These are phyloP conservation scores for Sycobia sp. DNA, from an alignment of 1,140 invertebrate species.

Conservation along the genomic window DNA sequence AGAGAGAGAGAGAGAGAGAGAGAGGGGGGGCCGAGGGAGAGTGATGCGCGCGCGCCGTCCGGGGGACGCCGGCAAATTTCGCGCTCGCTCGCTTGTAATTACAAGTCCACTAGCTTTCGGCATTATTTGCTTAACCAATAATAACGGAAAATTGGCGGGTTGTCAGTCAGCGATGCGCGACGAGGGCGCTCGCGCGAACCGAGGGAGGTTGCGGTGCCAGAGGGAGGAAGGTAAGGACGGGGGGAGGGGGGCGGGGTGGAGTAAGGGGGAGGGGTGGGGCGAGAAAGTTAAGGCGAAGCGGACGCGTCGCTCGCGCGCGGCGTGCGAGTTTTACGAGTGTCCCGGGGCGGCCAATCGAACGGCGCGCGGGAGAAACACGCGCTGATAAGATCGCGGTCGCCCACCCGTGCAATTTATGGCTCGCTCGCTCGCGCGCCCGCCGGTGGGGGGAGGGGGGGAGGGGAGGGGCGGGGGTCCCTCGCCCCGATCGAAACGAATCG, in stretches of 20 bases:
- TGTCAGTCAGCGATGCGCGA: slow-evolving; percentile 9
- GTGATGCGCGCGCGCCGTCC: no score
- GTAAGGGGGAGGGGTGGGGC: neutral
- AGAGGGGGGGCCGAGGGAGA: no score
- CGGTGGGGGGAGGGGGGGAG: neutral
- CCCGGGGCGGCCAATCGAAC: slow-evolving; percentile 21
- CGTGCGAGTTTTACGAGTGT: slow-evolving; percentile 29
- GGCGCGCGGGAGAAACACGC: slow-evolving; percentile 17
- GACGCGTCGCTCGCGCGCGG: slow-evolving; percentile 1
- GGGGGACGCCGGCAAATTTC: no score
- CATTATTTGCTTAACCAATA: slow-evolving; percentile 29
- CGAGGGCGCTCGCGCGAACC: no score
- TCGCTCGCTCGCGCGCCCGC: slow-evolving; percentile 6
- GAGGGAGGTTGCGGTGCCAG: no score
- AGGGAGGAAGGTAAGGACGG: no score
- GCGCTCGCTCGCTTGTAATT: no score
- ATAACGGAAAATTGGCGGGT: slow-evolving; percentile 24
- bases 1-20: no score
- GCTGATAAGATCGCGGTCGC: slow-evolving; percentile 26
- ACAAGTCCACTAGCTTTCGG: slow-evolving; percentile 3
- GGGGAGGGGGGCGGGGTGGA: neutral
- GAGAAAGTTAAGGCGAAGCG: neutral
- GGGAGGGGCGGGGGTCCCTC: no score
- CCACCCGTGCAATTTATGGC: slow-evolving; percentile 20
- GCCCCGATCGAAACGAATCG: no score